A percentile compares a stretch with the other conserved stretches of the same genome.
phyloP scores from a whole-genome alignment of 1,140 invertebrate genomes.

The Akabosia matsudoensis region DNA sequence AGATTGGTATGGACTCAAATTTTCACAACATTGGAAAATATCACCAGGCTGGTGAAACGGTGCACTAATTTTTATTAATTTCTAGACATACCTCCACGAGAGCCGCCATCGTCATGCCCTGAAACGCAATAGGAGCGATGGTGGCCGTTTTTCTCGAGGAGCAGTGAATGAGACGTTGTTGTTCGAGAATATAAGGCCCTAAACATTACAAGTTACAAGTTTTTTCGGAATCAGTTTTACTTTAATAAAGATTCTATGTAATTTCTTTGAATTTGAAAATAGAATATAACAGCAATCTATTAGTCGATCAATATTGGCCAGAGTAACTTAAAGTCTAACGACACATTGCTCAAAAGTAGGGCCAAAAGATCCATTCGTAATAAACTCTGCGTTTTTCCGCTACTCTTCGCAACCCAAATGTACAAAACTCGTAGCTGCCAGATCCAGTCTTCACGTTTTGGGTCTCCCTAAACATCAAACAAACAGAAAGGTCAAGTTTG shows the following conservation, averaged over 20 bases:
- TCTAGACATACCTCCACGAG: background rate
- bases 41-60: too few species aligned
- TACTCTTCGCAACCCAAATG: background rate
- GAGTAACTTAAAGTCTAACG: background rate
- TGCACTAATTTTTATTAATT: background rate
- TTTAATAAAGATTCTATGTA: too few species aligned
- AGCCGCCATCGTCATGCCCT: background rate
- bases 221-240: too few species aligned
- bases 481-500: background rate
- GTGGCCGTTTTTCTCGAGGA: background rate
- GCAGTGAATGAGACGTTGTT: too few species aligned
- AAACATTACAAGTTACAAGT: too few species aligned
- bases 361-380: background rate
- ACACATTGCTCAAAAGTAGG: background rate
- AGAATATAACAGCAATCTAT: too few species aligned
- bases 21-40: too few species aligned
- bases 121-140: background rate
- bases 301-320: background rate
- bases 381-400: background rate
- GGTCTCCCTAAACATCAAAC: constrained; percentile 28
- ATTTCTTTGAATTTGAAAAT: background rate
- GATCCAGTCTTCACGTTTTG: constrained; percentile 32
- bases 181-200: too few species aligned
- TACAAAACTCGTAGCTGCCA: constrained; percentile 38
- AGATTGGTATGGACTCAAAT: too few species aligned